phyloP scores from a whole-genome alignment of 2,113 vertebrate species.

The Meles meles region DNA sequence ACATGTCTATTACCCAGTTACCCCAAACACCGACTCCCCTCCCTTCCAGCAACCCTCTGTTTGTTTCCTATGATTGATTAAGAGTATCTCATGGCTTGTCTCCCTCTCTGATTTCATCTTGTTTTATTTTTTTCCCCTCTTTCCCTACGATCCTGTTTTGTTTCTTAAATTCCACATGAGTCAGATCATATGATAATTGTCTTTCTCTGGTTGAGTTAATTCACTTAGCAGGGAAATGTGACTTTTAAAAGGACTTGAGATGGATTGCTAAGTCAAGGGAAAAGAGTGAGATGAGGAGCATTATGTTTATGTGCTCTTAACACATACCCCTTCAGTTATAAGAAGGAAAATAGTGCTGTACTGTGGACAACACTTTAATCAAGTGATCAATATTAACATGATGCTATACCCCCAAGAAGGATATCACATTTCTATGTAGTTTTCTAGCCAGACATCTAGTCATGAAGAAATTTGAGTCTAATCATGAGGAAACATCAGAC shows the following conservation, averaged over 20 bases:
- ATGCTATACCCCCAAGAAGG: not conserved
- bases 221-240: not conserved
- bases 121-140: too few species aligned
- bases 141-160: too few species aligned
- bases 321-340: not conserved
- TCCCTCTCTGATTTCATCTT: too few species aligned
- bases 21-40: too few species aligned
- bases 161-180: too few species aligned
- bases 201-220: not conserved
- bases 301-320: not conserved
- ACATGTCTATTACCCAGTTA: too few species aligned
- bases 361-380: not conserved
- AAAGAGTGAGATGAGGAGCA: not conserved
- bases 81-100: too few species aligned
- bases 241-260: conserved; percentile 21
- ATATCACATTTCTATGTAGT: not conserved
- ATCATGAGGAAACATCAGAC: not conserved
- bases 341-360: not conserved
- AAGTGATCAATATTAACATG: not conserved
- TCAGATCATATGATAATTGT: not conserved
- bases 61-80: too few species aligned
- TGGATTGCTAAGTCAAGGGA: not conserved
- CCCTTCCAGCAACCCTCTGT: too few species aligned
- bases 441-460: not conserved
- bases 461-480: not conserved